Conservation (phyloP, 1,140 invertebrate genomes). For the Lepidurus packardi region DNA sequence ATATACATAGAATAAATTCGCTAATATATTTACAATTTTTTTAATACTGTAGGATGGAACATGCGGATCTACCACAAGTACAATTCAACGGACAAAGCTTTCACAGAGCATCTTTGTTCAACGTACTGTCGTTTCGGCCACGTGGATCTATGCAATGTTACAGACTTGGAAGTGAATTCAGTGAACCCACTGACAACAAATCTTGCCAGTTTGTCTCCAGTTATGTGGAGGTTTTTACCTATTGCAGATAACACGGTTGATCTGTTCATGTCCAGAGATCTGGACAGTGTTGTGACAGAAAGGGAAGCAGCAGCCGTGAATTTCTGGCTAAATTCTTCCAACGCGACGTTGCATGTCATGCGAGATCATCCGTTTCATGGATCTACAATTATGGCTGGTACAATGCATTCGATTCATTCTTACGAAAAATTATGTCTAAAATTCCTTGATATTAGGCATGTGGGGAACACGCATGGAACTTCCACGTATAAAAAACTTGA, state of each 20-base stretch:
- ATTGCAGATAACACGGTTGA: slow-evolving; percentile 34
- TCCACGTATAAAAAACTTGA: neutral
- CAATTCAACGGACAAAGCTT: too few relatives aligned
- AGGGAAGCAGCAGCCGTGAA: slow-evolving; percentile 36
- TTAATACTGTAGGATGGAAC: neutral
- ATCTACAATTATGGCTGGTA: too few relatives aligned
- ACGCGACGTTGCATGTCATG: slow-evolving; percentile 37
- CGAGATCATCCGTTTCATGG: slow-evolving; percentile 27
- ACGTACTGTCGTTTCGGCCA: too few relatives aligned
- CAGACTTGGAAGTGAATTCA: too few relatives aligned
- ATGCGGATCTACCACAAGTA: too few relatives aligned
- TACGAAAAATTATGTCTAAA: neutral
- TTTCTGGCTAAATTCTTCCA: slow-evolving; percentile 35
- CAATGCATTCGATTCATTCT: too few relatives aligned
- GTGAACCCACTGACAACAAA: too few relatives aligned
- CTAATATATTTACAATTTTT: too few relatives aligned
- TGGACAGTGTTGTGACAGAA: slow-evolving; percentile 33
- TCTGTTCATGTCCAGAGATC: slow-evolving; percentile 34
- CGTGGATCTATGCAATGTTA: too few relatives aligned
- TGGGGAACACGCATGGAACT: neutral
- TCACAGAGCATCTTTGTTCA: too few relatives aligned
- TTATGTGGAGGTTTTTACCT: slow-evolving; percentile 37
- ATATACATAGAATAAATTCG: too few relatives aligned
- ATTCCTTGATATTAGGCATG: slow-evolving; percentile 29
- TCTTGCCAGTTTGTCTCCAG: too few relatives aligned